Evolutionary conservation across 64 coral and sea anemone species (phyloP).

Genomic region (Catalaphyllia jardinei): DNA sequence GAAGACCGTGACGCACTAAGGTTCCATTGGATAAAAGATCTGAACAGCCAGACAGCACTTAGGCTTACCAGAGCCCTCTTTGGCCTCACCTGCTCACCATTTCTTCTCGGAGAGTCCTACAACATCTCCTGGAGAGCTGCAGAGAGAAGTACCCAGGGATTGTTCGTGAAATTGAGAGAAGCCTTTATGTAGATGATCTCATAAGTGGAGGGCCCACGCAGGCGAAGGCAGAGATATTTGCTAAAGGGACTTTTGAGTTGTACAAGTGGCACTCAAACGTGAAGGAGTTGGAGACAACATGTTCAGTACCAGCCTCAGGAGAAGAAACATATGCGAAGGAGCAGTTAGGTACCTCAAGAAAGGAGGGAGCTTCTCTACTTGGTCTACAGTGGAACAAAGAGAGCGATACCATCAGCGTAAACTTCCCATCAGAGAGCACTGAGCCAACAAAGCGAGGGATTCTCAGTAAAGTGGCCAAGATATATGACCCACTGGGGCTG

Average conservation of each 20-base stretch:
- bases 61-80: slow-evolving; percentile 57
- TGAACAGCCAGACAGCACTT: not conserved
- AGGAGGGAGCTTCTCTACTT: slow-evolving; percentile 9
- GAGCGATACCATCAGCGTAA: not conserved
- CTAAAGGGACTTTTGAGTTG: slow-evolving; percentile 37
- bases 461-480: slow-evolving; percentile 28
- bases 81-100: slow-evolving; percentile 50
- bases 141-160: slow-evolving; percentile 23
- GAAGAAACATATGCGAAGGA: slow-evolving; percentile 41
- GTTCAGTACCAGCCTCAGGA: not conserved
- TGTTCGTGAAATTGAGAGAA: slow-evolving; percentile 31
- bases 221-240: slow-evolving; percentile 35
- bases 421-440: slow-evolving; percentile 4
- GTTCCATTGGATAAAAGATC: slow-evolving; percentile 8
- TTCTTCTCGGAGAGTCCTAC: slow-evolving; percentile 40
- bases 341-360: slow-evolving; percentile 3
- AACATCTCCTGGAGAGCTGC: slow-evolving; percentile 58
- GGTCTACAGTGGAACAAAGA: slow-evolving; percentile 29
- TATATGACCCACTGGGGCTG: slow-evolving; percentile 5
- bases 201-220: slow-evolving; percentile 28
- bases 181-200: slow-evolving; percentile 58
- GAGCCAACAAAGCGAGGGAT: slow-evolving; percentile 32
- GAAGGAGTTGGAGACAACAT: no score
- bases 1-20: not conserved
- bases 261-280: slow-evolving; percentile 61